These are phyloP conservation scores for Piscicola geometra DNA, from an alignment of 2,888 invertebrate genomes.

Conservation along the genomic window DNA sequence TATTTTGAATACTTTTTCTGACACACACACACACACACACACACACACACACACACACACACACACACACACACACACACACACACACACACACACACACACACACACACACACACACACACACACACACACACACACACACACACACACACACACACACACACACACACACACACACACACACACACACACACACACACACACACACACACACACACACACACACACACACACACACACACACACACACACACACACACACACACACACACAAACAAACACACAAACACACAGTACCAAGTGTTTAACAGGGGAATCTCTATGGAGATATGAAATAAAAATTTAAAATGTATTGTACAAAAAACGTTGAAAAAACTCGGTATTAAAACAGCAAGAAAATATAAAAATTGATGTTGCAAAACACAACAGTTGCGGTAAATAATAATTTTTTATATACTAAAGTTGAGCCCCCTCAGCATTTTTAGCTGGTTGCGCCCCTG, in stretches of 20 bases:
- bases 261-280: neutral
- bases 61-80: constrained; percentile 19
- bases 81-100: constrained; percentile 19
- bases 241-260: constrained; percentile 13
- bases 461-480: too few relatives aligned
- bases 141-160: constrained; percentile 19
- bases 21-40: constrained; percentile 15
- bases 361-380: too few relatives aligned
- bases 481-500: too few relatives aligned
- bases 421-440: too few relatives aligned
- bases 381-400: too few relatives aligned
- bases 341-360: too few relatives aligned
- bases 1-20: too few relatives aligned
- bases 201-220: constrained; percentile 19
- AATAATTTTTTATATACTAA: too few relatives aligned
- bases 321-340: too few relatives aligned
- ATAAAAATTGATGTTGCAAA: too few relatives aligned
- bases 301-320: too few relatives aligned
- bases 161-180: constrained; percentile 19
- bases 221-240: constrained; percentile 19
- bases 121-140: constrained; percentile 19
- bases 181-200: constrained; percentile 19
- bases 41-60: constrained; percentile 19
- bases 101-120: constrained; percentile 19
- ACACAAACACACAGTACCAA: neutral